phyloP scores from a whole-genome alignment of 2,888 invertebrate species.

The Galeruca laticollis region DNA sequence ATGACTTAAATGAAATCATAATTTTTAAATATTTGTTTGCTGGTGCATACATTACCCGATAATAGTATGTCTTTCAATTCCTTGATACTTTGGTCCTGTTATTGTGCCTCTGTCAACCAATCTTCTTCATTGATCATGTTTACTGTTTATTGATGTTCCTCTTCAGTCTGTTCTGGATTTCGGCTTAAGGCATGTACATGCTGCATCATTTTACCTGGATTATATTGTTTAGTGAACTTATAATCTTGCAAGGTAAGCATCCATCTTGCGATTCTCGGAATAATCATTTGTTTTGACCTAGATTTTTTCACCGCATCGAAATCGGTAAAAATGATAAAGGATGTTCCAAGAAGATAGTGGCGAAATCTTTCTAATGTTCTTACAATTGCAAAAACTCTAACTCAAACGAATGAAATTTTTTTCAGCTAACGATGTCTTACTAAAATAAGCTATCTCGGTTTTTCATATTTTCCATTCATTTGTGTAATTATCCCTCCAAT shows the following conservation, averaged over 20 bases:
- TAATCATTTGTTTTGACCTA: too few relatives aligned
- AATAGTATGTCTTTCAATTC: slow-evolving; percentile 9
- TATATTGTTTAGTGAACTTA: neutral
- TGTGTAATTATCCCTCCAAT: too few relatives aligned
- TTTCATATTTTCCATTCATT: too few relatives aligned
- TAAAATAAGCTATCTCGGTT: slow-evolving; percentile 41
- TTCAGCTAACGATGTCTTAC: slow-evolving; percentile 37
- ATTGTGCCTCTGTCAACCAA: slow-evolving; percentile 26
- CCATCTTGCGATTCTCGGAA: too few relatives aligned
- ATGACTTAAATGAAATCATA: slow-evolving; percentile 25
- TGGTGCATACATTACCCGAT: slow-evolving; percentile 22
- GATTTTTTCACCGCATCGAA: too few relatives aligned
- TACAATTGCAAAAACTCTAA: too few relatives aligned
- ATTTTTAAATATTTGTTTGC: slow-evolving; percentile 28
- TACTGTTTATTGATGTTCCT: slow-evolving; percentile 14
- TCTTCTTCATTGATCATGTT: slow-evolving; percentile 27
- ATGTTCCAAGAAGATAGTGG: too few relatives aligned
- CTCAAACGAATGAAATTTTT: slow-evolving; percentile 35
- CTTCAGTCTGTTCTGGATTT: too few relatives aligned
- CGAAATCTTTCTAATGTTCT: too few relatives aligned
- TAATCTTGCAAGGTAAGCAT: too few relatives aligned
- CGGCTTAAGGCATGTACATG: slow-evolving; percentile 13
- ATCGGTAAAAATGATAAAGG: too few relatives aligned
- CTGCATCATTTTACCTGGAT: neutral
- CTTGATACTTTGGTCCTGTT: slow-evolving; percentile 15